Evolutionary conservation across 2,113 vertebrate genomes (phyloP).

Genomic region (Microcebus ravelobensis): DNA sequence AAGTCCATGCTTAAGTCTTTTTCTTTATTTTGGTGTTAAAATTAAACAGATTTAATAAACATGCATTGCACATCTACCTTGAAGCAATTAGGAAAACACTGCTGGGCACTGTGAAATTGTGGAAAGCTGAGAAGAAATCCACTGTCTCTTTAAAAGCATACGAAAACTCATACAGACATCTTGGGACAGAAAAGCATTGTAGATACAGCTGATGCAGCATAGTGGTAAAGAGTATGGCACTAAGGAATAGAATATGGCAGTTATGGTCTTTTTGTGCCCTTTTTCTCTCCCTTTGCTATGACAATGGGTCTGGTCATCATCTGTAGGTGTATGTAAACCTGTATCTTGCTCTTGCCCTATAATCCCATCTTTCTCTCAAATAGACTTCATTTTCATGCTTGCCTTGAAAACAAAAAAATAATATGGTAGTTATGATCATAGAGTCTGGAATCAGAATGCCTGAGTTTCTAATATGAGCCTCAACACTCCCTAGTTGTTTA

Average conservation of each 20-base stretch:
- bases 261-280: no score
- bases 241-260: neutral
- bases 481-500: neutral
- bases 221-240: neutral
- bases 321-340: no score
- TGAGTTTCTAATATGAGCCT: neutral
- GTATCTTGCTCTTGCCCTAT: no score
- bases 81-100: neutral
- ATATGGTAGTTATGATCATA: neutral
- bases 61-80: neutral
- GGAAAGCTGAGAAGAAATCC: neutral
- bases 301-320: no score
- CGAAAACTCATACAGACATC: neutral
- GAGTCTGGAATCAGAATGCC: neutral
- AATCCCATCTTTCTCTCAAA: no score
- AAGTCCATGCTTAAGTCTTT: neutral
- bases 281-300: no score
- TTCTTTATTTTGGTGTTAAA: slow-evolving; percentile 30
- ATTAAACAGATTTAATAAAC: neutral
- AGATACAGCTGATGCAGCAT: no score
- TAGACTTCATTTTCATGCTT: no score
- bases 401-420: no score
- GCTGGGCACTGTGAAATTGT: neutral
- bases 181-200: neutral
- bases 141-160: neutral